Percentiles rank a stretch among this genome's conserved stretches.
phyloP scores from a whole-genome alignment of 30 jellyfish, hydroid and myxozoan species.

The Turritopsis dohrnii region DNA sequence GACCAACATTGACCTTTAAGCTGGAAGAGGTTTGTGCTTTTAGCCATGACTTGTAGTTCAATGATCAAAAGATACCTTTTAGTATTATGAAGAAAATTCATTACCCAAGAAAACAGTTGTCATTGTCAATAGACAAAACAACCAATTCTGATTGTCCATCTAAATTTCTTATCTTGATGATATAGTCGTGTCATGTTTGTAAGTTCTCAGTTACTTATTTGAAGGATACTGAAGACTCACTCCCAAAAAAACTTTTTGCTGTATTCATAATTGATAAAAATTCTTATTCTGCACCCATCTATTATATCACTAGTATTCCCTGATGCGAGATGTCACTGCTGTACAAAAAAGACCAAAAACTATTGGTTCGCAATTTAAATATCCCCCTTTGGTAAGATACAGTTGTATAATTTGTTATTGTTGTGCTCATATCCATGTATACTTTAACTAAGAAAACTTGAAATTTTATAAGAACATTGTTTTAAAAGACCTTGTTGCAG shows the following conservation, averaged over 20 bases:
- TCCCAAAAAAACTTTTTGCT: no score
- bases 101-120: no score
- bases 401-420: not conserved
- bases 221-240: no score
- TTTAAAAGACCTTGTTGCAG: not conserved
- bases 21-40: slow-evolving; percentile 61
- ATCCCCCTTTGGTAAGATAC: slow-evolving; percentile 73
- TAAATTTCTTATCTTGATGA: not conserved
- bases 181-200: not conserved
- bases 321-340: slow-evolving; percentile 79
- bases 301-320: slow-evolving; percentile 72
- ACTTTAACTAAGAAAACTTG: not conserved
- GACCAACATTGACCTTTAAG: slow-evolving; percentile 84
- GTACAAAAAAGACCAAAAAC: slow-evolving; percentile 76
- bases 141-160: not conserved
- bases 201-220: no score
- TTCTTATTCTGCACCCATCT: no score
- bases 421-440: not conserved
- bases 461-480: not conserved
- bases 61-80: not conserved
- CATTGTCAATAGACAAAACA: no score
- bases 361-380: slow-evolving; percentile 68
- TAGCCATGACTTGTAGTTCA: not conserved
- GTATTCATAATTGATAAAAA: no score
- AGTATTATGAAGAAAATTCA: not conserved